Conservation (phyloP, 2,113 vertebrate genomes). For the Lampris incognitus region DNA sequence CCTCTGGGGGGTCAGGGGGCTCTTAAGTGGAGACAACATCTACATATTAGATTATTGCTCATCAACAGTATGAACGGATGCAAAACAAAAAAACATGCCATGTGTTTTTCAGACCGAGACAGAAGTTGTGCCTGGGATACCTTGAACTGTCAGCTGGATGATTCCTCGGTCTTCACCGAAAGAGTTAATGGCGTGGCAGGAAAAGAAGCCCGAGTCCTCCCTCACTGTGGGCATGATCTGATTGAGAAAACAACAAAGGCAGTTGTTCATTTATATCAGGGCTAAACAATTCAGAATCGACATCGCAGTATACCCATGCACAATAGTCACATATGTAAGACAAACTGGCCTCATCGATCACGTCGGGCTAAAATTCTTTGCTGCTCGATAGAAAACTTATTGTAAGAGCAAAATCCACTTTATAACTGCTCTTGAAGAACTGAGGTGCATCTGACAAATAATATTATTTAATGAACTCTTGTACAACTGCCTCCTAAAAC, state of each 20-base stretch:
- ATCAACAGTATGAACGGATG: neutral
- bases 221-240: conserved; percentile 97
- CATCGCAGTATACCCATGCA: too few relatives aligned
- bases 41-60: neutral
- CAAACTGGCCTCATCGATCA: too few relatives aligned
- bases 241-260: neutral
- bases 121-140: conserved; percentile 70
- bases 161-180: conserved; percentile 98
- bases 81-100: neutral
- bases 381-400: too few relatives aligned
- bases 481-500: too few relatives aligned
- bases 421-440: too few relatives aligned
- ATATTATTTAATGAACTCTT: too few relatives aligned
- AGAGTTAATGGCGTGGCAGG: conserved; percentile 98
- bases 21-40: conserved; percentile 77
- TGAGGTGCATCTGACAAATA: too few relatives aligned
- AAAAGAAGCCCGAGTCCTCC: conserved; percentile 98
- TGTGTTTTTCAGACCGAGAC: too few relatives aligned
- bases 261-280: neutral
- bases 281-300: too few relatives aligned
- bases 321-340: too few relatives aligned
- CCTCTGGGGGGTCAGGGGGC: conserved; percentile 96
- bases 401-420: too few relatives aligned
- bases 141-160: conserved; percentile 98
- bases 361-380: too few relatives aligned